Evolutionary conservation across 1,140 invertebrate genomes (phyloP).

Genomic region (Pissodes strobi): DNA sequence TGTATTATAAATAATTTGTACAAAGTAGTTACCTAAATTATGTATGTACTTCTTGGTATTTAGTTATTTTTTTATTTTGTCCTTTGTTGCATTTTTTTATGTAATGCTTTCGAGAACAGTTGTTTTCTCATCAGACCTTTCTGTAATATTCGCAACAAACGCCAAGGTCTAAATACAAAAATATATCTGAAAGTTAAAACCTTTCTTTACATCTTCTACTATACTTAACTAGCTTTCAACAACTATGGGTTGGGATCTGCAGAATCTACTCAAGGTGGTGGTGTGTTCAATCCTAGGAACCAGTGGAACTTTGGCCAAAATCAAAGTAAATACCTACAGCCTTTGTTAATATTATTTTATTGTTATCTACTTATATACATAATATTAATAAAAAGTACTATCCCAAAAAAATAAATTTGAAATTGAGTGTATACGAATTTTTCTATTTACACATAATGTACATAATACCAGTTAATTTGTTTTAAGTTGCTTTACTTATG

Average conservation of each 20-base stretch:
- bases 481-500: constrained; percentile 7
- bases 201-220: constrained; percentile 21
- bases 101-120: too few species aligned
- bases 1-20: too few species aligned
- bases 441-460: too few species aligned
- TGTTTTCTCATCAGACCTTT: too few species aligned
- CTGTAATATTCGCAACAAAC: background rate
- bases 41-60: too few species aligned
- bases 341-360: constrained; percentile 24
- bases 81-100: too few species aligned
- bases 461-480: too few species aligned
- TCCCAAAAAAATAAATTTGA: background rate
- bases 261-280: constrained; percentile 62
- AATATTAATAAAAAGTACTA: constrained; percentile 18
- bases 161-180: background rate
- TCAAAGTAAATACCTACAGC: constrained; percentile 54
- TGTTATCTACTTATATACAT: background rate
- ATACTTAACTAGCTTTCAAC: constrained; percentile 59
- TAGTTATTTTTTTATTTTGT: too few species aligned
- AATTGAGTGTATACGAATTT: background rate
- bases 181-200: background rate
- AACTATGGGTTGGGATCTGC: constrained; percentile 61
- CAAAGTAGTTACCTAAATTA: too few species aligned
- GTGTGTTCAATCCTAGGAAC: constrained; percentile 62
- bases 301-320: constrained; percentile 61